phyloP scores from a whole-genome alignment of 2,113 vertebrate genomes.

The Coryphaenoides rupestris region DNA sequence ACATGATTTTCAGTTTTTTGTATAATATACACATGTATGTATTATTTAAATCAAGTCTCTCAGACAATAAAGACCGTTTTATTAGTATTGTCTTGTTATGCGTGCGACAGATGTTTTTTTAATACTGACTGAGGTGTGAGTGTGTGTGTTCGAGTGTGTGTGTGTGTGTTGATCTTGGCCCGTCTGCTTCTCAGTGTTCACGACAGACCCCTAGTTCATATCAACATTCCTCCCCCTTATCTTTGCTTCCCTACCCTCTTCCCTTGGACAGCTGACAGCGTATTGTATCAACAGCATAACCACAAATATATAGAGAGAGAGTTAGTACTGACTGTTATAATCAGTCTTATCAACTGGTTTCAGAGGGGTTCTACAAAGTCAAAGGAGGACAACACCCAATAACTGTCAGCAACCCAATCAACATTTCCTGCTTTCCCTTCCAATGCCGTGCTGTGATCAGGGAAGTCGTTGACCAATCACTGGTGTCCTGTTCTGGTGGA shows the following conservation, averaged over 20 bases:
- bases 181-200: conserved; percentile 1
- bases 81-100: no score
- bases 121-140: not conserved
- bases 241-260: conserved; percentile 30
- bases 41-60: not conserved
- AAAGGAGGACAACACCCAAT: conserved; percentile 27
- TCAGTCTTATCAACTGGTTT: conserved; percentile 50
- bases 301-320: not conserved
- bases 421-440: conserved; percentile 36
- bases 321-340: conserved; percentile 15
- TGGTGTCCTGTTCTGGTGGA: conserved; percentile 8
- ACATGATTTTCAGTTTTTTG: no score
- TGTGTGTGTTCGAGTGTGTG: conserved; percentile 14
- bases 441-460: conserved; percentile 29
- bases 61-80: no score
- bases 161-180: conserved; percentile 19
- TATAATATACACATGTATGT: conserved; percentile 8
- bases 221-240: conserved; percentile 32
- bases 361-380: conserved; percentile 8
- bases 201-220: conserved; percentile 11
- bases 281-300: conserved; percentile 20
- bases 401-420: conserved; percentile 61
- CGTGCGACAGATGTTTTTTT: no score
- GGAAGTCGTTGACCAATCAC: conserved; percentile 11
- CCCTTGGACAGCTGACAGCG: conserved; percentile 14